Base-by-base conservation (phyloP, 2,113 vertebrate species). In the Aspidoscelis tigris region DNA sequence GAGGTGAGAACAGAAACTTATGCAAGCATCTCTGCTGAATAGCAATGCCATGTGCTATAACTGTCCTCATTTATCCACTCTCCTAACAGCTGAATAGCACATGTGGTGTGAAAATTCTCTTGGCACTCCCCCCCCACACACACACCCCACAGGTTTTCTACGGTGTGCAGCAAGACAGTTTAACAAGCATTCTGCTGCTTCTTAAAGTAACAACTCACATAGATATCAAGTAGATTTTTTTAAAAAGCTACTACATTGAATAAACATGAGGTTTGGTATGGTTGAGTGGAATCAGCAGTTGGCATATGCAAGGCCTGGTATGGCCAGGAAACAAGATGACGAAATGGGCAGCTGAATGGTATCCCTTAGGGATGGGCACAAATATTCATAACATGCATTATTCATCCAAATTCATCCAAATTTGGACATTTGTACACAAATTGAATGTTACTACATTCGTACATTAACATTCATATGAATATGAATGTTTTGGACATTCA, bases 1-100 rank as follows among this genome's bases (percentile, higher is more conserved):
- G 74, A 79, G 82, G 71, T 80, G 74, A 73, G 78, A 85, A 78
- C 75, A 83, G 53, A 77, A 86, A 89, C 82, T 87, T 68, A 84
- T 66, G 72, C 69, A 75, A 73, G 55, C 22, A 41, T 76, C 41
- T 74, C 50, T 73, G 53, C 21, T 75, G 72, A 78, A 83, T 81
- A 85, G 81, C 79, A 84, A 87, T 76, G 61, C 55, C 78, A 41
- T 6, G 14, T 84, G 78, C 58, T 39, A 12, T 14, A 41, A 44
- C 24, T 79, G 33, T 61, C 39, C 44, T 78, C 76, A 10, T 87
- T 80, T 85, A 84, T 85, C 86, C 86, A 82, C 69, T 83, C 77
- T 80, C 75, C 64, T 61, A 71, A 86, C 83, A 83, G 83, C 74
- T 69, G 65, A 86, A 84, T 76, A 76, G 84, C 78, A 82, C 43